Base-by-base conservation (phyloP, 1,140 invertebrate species). In the Neodiprion virginianus region DNA sequence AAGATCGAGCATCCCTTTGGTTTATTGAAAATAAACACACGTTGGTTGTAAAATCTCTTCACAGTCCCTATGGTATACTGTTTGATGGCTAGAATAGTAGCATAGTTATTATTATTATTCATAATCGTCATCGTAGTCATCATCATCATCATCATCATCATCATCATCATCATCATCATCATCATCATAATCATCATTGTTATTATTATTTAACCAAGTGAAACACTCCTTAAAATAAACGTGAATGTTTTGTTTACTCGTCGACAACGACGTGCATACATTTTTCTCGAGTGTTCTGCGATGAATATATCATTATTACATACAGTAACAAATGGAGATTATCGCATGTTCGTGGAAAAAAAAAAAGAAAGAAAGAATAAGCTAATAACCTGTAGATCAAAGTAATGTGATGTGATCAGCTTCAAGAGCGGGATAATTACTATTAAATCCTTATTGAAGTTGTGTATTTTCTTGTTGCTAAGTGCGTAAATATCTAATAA, bases 1-100 rank as follows among this genome's bases (percentile, higher is more conserved):
- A 0, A 49, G 69, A 72, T 74, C 28, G 28, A 40, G 28, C 28
- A 40, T 40, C 28, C 28, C 28, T 5, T 40, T 40, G 2, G 28
- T 4, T 40, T 40, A 40, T 40, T 40, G 28, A 40, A 40, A 40
- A 40, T 40, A 40, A 40, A 40, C 5, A 40, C 28, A 40, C 28
- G 28, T 40, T 14, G 47, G 23, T 72, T 66, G 72, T 3, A 7
- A 73, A 75, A 78, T 78, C 70, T 79, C 75, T 76, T 76, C 79
- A 77, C 79, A 78, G 81, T 80, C 80, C 80, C 79, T 79, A 81
- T 74, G 79, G 79, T 81, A 83, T 78, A 83, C 80, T 83, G 80
- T 80, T 83, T 75, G 70, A 76, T 78, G 75, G 73, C 71, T 77
- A 61, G 68, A 50, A 65, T 77, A 80, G 78, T 76, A 72, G 76